Percentiles rank a stretch among this genome's conserved stretches.
These are phyloP conservation scores for Elymnias hypermnestra DNA, from an alignment of 1,140 invertebrate genomes.

Conservation along the genomic window DNA sequence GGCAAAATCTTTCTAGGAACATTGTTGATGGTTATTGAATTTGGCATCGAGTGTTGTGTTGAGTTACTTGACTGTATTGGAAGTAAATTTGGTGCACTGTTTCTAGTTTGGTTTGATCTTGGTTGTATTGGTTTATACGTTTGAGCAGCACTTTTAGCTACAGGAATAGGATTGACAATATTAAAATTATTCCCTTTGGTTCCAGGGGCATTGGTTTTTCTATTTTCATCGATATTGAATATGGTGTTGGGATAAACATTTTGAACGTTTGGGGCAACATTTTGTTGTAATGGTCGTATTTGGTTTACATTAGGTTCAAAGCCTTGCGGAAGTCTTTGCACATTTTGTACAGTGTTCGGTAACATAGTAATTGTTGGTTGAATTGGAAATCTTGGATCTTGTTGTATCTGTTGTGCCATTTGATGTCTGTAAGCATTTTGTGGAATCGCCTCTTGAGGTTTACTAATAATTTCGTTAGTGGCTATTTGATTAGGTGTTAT, in stretches of 20 bases:
- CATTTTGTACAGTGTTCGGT: constrained; percentile 29
- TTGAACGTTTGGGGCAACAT: constrained; percentile 8
- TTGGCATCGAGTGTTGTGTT: constrained; percentile 8
- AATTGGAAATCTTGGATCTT: constrained; percentile 18
- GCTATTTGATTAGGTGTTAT: constrained; percentile 18
- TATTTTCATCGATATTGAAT: constrained; percentile 10
- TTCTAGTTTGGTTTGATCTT: constrained; percentile 25
- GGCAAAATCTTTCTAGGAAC: constrained; percentile 15
- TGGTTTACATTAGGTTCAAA: constrained; percentile 19
- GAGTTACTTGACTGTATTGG: constrained; percentile 9
- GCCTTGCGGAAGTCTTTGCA: constrained; percentile 20
- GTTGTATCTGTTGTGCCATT: constrained; percentile 16
- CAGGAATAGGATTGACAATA: constrained; percentile 13
- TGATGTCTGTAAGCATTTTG: constrained; percentile 19
- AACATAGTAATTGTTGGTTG: constrained; percentile 23
- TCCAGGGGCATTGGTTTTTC: constrained; percentile 4
- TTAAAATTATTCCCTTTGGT: constrained; percentile 18
- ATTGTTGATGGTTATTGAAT: constrained; percentile 15
- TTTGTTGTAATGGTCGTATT: constrained; percentile 19
- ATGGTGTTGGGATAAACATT: constrained; percentile 13
- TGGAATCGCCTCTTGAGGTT: constrained; percentile 13
- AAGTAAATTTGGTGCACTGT: constrained; percentile 8
- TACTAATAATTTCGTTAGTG: constrained; percentile 14
- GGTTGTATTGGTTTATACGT: constrained; percentile 36
- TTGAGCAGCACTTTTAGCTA: constrained; percentile 21